Conservation (phyloP, 1,140 invertebrate genomes). For the Pachyrhynchus sulphureomaculatus region DNA sequence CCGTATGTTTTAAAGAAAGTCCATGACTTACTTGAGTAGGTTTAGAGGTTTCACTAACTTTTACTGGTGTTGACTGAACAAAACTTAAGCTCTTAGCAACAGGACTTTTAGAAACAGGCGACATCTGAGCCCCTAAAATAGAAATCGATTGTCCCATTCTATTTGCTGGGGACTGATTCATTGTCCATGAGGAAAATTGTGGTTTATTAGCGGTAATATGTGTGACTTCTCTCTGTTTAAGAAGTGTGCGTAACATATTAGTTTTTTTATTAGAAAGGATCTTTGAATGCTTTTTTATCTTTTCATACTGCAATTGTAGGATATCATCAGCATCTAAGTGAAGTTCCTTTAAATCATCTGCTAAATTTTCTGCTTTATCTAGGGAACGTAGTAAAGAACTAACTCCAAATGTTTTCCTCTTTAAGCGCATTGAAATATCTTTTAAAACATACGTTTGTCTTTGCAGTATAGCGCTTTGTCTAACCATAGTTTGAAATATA, state of each 20-base stretch:
- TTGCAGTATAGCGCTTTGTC: conserved; percentile 61
- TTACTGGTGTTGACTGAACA: conserved; percentile 36
- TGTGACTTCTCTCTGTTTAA: conserved; percentile 35
- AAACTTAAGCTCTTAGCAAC: conserved; percentile 32
- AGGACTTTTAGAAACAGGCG: conserved; percentile 28
- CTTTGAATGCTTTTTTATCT: conserved; percentile 33
- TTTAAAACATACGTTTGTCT: conserved; percentile 53
- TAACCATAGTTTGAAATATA: conserved; percentile 66
- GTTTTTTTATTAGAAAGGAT: conserved; percentile 36
- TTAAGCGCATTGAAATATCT: conserved; percentile 42
- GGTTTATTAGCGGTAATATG: conserved; percentile 38
- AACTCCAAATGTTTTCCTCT: conserved; percentile 16
- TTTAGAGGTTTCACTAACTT: background rate
- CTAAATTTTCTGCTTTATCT: conserved; percentile 33
- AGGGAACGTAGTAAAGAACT: conserved; percentile 35
- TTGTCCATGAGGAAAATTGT: conserved; percentile 32
- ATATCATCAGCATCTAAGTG: conserved; percentile 36
- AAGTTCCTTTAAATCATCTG: conserved; percentile 40
- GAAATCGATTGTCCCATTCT: conserved; percentile 27
- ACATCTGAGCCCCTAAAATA: conserved; percentile 26
- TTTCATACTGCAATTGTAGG: conserved; percentile 35
- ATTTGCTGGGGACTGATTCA: conserved; percentile 27
- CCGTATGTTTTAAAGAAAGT: background rate
- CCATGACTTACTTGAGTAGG: background rate
- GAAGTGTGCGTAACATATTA: conserved; percentile 34